These are phyloP conservation scores for Junonia oenone DNA, from an alignment of 2,888 invertebrate species.

Conservation along the genomic window DNA sequence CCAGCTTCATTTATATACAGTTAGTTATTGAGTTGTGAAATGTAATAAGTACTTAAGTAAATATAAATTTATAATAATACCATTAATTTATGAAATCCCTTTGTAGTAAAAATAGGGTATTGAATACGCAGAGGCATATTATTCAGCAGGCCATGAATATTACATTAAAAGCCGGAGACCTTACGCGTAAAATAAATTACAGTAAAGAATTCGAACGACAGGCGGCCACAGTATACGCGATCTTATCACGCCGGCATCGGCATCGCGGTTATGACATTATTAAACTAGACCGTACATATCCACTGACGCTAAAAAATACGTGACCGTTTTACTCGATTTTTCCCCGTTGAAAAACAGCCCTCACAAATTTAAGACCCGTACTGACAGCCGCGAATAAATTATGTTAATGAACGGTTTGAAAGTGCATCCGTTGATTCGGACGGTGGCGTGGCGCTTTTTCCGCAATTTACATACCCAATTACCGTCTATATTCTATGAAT, in stretches of 20 bases:
- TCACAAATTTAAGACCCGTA: conserved; percentile 71
- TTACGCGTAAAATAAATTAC: conserved; percentile 66
- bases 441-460: conserved; percentile 57
- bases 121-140: neutral
- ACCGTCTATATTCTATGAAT: conserved; percentile 35
- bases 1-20: too few species aligned
- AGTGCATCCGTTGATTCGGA: conserved; percentile 69
- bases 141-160: conserved; percentile 4
- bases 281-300: conserved; percentile 58
- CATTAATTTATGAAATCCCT: too few species aligned
- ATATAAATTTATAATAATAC: too few species aligned
- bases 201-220: conserved; percentile 53
- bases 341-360: conserved; percentile 64
- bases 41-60: too few species aligned
- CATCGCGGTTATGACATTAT: conserved; percentile 69
- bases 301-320: conserved; percentile 68
- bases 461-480: conserved; percentile 63
- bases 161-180: conserved; percentile 37
- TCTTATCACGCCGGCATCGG: conserved; percentile 50
- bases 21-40: too few species aligned
- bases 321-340: conserved; percentile 70
- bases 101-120: neutral
- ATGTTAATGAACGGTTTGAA: conserved; percentile 74
- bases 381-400: conserved; percentile 76
- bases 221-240: conserved; percentile 47